Conservation (phyloP, 1,140 invertebrate species). For the Thereuonema tuberculata region DNA sequence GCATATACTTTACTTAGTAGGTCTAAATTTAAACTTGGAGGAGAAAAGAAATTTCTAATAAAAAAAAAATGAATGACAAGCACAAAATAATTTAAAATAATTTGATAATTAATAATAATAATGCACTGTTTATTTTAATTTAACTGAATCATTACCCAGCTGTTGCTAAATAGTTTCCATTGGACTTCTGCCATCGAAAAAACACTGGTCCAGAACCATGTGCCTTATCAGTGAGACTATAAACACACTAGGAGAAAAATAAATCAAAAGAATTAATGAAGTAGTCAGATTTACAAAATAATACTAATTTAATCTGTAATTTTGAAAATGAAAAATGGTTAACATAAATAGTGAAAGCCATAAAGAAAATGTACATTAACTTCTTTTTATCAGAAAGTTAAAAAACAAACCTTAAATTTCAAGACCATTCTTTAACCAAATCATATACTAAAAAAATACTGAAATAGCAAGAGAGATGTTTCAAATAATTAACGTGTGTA, state of each 20-base stretch:
- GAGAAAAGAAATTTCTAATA: background rate
- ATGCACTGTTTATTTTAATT: background rate
- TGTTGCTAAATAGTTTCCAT: slow-evolving; percentile 39
- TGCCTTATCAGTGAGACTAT: slow-evolving; percentile 27
- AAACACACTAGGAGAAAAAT: slow-evolving; percentile 20
- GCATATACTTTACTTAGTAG: background rate
- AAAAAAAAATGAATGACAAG: background rate
- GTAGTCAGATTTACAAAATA: no score
- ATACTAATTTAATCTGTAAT: no score
- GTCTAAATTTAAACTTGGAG: background rate
- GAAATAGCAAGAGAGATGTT: no score
- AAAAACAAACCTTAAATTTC: no score
- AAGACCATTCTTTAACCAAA: no score
- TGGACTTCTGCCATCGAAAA: slow-evolving; percentile 36
- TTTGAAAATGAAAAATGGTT: no score
- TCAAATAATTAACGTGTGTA: no score
- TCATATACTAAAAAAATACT: no score
- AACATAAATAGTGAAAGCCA: no score
- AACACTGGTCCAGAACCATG: slow-evolving; percentile 32
- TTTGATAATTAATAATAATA: background rate
- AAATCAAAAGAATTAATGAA: background rate
- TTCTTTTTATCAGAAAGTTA: no score
- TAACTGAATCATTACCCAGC: slow-evolving; percentile 27
- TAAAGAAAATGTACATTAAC: no score
- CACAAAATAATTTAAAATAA: background rate